A percentile compares a stretch with the other conserved stretches of the same genome.
Conservation (phyloP, 2,113 vertebrate species). For the Hippocampus guttulatus region DNA sequence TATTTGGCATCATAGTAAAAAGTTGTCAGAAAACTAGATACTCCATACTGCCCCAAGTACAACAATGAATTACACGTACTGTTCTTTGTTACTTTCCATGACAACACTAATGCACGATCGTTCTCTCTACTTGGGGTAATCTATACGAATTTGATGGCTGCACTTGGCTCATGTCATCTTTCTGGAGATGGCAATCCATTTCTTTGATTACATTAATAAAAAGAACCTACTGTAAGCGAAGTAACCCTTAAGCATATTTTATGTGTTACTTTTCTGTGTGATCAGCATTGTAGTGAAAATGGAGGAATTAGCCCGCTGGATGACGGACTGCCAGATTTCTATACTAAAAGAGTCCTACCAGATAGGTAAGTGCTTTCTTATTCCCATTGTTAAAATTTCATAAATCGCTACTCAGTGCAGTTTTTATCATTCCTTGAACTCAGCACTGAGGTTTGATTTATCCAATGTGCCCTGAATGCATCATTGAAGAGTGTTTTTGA, state of each 20-base stretch:
- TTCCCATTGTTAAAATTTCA: not conserved
- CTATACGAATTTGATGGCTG: conserved; percentile 39
- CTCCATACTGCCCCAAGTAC: too few relatives aligned
- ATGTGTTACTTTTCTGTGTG: conserved; percentile 27
- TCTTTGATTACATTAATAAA: conserved; percentile 52
- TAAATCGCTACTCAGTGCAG: not conserved
- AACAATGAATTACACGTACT: too few relatives aligned
- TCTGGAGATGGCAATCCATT: conserved; percentile 38
- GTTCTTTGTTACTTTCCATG: not conserved
- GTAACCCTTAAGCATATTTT: conserved; percentile 15
- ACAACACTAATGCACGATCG: conserved; percentile 23
- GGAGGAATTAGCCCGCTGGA: conserved; percentile 77
- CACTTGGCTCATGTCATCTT: conserved; percentile 37
- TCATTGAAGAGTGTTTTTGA: not conserved
- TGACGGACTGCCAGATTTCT: conserved; percentile 83
- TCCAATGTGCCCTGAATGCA: not conserved
- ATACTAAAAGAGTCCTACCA: conserved; percentile 78
- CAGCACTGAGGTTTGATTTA: not conserved
- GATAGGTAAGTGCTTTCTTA: conserved; percentile 67
- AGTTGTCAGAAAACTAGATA: too few relatives aligned
- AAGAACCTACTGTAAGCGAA: conserved; percentile 14
- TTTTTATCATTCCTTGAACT: not conserved
- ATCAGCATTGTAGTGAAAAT: conserved; percentile 75
- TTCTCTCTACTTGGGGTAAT: conserved; percentile 31
- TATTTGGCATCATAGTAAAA: too few relatives aligned